Base-by-base conservation (phyloP, 2,113 vertebrate genomes). In the Lepisosteus osseus region DNA sequence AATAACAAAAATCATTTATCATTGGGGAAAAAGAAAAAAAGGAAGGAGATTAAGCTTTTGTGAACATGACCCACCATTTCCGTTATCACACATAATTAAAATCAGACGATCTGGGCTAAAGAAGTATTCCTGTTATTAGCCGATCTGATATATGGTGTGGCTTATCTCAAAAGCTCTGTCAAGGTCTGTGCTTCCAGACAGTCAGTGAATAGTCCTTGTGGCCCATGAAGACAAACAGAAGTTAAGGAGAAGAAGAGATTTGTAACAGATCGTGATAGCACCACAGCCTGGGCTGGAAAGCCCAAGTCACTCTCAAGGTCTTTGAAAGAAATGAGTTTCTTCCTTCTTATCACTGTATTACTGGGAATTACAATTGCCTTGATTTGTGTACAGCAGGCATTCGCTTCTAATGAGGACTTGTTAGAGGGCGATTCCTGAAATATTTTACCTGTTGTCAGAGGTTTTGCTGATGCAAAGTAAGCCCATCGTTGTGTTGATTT, bases 191-290 rank as follows among this genome's bases (percentile, higher is more conserved):
- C 0, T 51, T 51, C 47, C 5, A 51, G 9, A 51, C 47, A 5
- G 9, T 51, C 47, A 51, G 47, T 51, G 47, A 9, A 9, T 51
- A 6, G 47, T 51, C 5, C 9, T 51, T 51, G 47, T 9, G 47
- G 47, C 87, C 87, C 79, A 84, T 79, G 89, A 86, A 88, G 87
- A 82, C 84, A 86, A 83, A 85, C 82, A 78, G 81, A 83, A 84
- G 84, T 81, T 83, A 81, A 81, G 87, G 80, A 86, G 80, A 86
- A 80, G 78, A 77, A 87, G 7, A 51, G 47, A 51, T 51, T n/a
- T 3, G 11, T 13, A 59, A 59, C 4, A 59, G 57, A 59, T 59
- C 57, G 12, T 14, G 56, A 13, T 12, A 8, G 11, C n/a, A 78
- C 79, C 79, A 82, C 80, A 83, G 78, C 79, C 79, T 84, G 84